Evolutionary conservation across 30 jellyfish, hydroid and myxozoan species (phyloP).

Genomic region (Mastigias papua): DNA sequence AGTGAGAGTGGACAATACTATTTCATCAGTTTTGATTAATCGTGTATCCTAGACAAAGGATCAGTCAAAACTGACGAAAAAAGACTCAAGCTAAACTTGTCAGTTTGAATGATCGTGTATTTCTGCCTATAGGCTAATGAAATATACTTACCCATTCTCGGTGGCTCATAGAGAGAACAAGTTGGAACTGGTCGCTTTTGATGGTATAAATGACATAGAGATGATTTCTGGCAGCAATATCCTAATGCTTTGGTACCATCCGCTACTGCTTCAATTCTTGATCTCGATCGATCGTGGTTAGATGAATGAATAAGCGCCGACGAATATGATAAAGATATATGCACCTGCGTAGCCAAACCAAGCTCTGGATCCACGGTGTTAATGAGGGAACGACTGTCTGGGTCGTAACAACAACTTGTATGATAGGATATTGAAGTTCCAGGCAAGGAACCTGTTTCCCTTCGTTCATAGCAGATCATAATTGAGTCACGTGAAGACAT

Average conservation of each 20-base stretch:
- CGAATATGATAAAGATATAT: not conserved
- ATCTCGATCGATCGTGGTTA: not conserved
- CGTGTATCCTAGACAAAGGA: no score
- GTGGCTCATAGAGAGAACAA: slow-evolving; percentile 15
- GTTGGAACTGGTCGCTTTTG: slow-evolving; percentile 53
- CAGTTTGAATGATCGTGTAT: no score
- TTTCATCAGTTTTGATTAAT: no score
- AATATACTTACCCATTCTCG: slow-evolving; percentile 16
- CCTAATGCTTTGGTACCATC: slow-evolving; percentile 30
- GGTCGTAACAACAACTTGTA: slow-evolving; percentile 41
- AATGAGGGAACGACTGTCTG: not conserved
- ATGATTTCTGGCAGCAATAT: slow-evolving; percentile 13
- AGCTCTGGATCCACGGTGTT: not conserved
- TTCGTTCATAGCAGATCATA: slow-evolving; percentile 24
- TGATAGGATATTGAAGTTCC: slow-evolving; percentile 30
- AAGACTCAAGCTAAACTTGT: no score
- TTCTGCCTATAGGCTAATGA: not conserved
- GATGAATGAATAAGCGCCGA: not conserved
- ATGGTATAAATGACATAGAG: slow-evolving; percentile 18
- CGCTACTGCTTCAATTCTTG: slow-evolving; percentile 13
- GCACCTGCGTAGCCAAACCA: slow-evolving; percentile 28
- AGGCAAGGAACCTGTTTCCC: slow-evolving; percentile 16
- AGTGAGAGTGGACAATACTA: no score
- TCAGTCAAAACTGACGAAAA: no score
- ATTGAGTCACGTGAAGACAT: not conserved